A percentile compares a stretch with the other conserved stretches of the same genome.
These are phyloP conservation scores for Trachelus troglodyta DNA, from an alignment of 2,888 invertebrate species.

Conservation along the genomic window DNA sequence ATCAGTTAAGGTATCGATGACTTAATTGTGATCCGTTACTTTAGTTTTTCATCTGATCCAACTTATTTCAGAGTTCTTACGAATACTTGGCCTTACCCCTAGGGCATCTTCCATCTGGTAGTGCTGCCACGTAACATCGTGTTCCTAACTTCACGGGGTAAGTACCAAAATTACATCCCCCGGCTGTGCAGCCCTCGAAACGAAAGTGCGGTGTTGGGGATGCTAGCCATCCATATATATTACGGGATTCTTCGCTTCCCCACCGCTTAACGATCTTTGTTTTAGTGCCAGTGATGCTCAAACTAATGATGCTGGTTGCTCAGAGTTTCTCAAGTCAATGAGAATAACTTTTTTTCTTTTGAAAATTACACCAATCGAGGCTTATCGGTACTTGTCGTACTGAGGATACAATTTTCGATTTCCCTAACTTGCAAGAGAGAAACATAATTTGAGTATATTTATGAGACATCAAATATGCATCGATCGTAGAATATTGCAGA, in stretches of 20 bases:
- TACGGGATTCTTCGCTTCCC: conserved; percentile 49
- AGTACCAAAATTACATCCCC: conserved; percentile 58
- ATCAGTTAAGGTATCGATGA: neutral
- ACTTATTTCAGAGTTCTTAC: conserved; percentile 47
- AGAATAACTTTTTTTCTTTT: neutral
- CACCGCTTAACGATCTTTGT: conserved; percentile 56
- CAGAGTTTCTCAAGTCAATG: neutral
- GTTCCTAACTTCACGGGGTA: conserved; percentile 54
- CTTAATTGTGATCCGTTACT: neutral
- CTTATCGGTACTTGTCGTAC: neutral
- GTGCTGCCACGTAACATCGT: conserved; percentile 59
- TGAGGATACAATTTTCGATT: neutral
- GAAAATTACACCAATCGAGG: neutral
- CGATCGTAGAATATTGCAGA: neutral
- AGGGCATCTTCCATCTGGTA: conserved; percentile 50
- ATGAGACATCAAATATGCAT: neutral
- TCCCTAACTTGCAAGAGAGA: neutral
- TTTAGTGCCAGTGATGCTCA: conserved; percentile 51
- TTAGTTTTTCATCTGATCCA: neutral
- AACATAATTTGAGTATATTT: neutral
- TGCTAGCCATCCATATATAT: conserved; percentile 52
- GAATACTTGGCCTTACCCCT: conserved; percentile 40
- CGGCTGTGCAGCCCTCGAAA: conserved; percentile 42
- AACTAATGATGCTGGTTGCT: conserved; percentile 14
- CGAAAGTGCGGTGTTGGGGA: conserved; percentile 45